These are phyloP conservation scores for Myiotriccus ornatus DNA, from an alignment of 2,797 vertebrate species.

Conservation along the genomic window DNA sequence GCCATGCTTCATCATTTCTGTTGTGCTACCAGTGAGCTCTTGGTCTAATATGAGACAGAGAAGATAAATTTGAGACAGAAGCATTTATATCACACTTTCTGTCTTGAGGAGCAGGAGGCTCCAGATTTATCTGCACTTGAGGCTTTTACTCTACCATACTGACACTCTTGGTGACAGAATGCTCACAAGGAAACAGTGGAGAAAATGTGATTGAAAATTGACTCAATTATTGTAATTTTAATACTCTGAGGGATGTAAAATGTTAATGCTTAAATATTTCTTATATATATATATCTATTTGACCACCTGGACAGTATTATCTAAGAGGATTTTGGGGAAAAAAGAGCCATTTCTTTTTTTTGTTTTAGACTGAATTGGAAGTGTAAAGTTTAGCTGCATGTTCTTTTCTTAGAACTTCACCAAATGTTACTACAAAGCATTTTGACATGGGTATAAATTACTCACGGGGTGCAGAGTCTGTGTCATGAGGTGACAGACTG, in stretches of 20 bases:
- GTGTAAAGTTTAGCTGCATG: background rate
- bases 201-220: background rate
- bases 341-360: background rate
- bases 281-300: background rate
- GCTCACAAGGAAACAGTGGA: background rate
- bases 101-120: background rate
- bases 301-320: background rate
- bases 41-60: background rate
- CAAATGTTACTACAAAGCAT: background rate
- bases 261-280: background rate
- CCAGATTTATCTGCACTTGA: background rate
- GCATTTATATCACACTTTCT: background rate
- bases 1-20: background rate
- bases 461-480: background rate
- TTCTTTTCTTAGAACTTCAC: background rate
- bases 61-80: background rate
- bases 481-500: no score
- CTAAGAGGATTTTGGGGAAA: background rate
- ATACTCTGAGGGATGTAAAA: background rate
- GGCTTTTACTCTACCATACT: background rate
- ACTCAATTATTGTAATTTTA: background rate
- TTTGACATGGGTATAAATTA: background rate
- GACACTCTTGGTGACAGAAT: background rate
- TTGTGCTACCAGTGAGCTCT: background rate
- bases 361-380: background rate